Evolutionary conservation across 2,797 vertebrate species (phyloP).

Genomic region (Siniperca scherzeri): DNA sequence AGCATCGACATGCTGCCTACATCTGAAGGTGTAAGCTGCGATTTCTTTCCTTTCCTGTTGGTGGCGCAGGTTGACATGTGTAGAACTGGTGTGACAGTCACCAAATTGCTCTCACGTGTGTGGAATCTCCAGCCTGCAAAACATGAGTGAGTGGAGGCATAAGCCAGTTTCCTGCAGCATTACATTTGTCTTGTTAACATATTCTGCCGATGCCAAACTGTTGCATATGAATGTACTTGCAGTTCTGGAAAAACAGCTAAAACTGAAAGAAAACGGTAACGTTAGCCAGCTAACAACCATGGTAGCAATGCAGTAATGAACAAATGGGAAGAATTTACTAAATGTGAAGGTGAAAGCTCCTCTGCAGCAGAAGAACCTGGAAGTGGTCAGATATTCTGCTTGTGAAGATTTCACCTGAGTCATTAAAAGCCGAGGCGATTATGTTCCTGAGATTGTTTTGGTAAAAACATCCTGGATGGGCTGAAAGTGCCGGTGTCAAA

Average conservation of each 20-base stretch:
- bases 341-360: not conserved
- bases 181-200: too few species aligned
- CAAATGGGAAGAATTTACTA: too few species aligned
- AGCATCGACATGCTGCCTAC: not conserved
- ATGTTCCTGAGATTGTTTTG: conserved; percentile 70
- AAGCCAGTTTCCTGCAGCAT: not conserved
- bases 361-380: not conserved
- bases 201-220: not conserved
- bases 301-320: not conserved
- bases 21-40: not conserved
- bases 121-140: not conserved
- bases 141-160: too few species aligned
- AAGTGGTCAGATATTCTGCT: not conserved
- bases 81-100: not conserved
- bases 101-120: not conserved
- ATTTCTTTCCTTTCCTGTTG: not conserved
- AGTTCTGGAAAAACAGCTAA: not conserved
- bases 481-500: conserved; percentile 50
- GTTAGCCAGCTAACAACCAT: not conserved
- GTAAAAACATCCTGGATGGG: conserved; percentile 70
- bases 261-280: not conserved
- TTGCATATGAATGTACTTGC: not conserved
- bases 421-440: conserved; percentile 38
- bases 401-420: not conserved
- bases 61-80: not conserved